phyloP scores from a whole-genome alignment of 2,888 invertebrate species.

The Lycia hirtaria region DNA sequence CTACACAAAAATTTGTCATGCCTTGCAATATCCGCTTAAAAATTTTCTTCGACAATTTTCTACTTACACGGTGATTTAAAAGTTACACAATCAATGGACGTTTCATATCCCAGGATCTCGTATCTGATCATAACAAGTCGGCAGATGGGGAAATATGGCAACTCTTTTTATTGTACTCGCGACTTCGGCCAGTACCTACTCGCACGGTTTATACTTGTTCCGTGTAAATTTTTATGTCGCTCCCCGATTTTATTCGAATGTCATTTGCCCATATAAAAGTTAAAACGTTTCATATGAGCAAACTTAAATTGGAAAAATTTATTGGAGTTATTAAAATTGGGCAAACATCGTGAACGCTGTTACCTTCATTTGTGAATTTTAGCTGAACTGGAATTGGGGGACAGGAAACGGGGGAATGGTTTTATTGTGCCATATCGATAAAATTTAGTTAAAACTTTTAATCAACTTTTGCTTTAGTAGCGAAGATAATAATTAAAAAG shows the following conservation, averaged over 20 bases:
- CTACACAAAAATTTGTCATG: no score
- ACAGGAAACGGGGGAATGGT: constrained; percentile 29
- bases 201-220: constrained; percentile 58
- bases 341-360: constrained; percentile 42
- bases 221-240: constrained; percentile 67
- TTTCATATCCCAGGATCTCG: constrained; percentile 47
- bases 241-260: constrained; percentile 57
- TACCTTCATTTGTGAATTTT: constrained; percentile 28
- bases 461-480: constrained; percentile 10
- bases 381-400: constrained; percentile 28
- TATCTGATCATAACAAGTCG: constrained; percentile 71
- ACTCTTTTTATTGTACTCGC: constrained; percentile 65
- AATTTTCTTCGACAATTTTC: no score
- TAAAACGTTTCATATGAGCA: constrained; percentile 52
- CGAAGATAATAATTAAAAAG: background rate
- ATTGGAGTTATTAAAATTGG: constrained; percentile 48
- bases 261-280: constrained; percentile 59
- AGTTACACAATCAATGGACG: constrained; percentile 57
- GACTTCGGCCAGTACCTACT: constrained; percentile 50
- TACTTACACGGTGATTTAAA: constrained; percentile 54
- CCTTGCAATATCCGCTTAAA: no score
- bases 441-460: constrained; percentile 15
- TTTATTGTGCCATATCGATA: constrained; percentile 9
- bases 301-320: constrained; percentile 59
- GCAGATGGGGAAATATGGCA: constrained; percentile 68